Percentiles rank a stretch among this genome's conserved stretches.
Evolutionary conservation across 2,797 vertebrate species (phyloP).

Genomic region (Cephalopachus bancanus): DNA sequence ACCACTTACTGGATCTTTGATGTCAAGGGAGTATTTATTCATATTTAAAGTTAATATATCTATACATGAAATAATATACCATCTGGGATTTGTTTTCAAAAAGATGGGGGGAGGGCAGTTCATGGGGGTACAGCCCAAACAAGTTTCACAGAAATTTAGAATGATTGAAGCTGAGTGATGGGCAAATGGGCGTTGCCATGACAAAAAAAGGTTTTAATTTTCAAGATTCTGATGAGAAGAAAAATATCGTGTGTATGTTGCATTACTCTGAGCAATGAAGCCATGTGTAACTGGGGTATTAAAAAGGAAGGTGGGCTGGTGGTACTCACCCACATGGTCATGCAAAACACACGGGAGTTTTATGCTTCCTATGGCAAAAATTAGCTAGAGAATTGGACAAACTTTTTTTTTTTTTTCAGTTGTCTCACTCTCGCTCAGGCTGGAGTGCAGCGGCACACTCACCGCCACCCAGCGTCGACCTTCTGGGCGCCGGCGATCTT

Average conservation of each 20-base stretch:
- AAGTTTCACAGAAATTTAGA: slow-evolving; percentile 48
- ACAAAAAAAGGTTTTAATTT: slow-evolving; percentile 19
- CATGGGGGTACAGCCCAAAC: neutral
- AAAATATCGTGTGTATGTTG: neutral
- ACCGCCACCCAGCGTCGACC: too few species aligned
- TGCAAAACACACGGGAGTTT: neutral
- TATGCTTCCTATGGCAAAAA: slow-evolving; percentile 8
- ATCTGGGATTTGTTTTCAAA: slow-evolving; percentile 5
- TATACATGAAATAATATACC: neutral
- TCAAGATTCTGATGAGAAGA: neutral
- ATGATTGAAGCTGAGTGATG: neutral
- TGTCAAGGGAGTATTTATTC: neutral
- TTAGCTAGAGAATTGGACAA: neutral
- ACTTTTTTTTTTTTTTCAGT: neutral
- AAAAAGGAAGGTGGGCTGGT: neutral
- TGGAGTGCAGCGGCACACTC: too few species aligned
- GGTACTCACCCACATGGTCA: neutral
- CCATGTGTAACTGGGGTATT: neutral
- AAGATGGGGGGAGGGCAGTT: neutral
- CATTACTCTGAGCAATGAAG: neutral
- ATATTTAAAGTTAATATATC: slow-evolving; percentile 33
- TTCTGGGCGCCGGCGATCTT: too few species aligned
- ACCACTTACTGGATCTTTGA: slow-evolving; percentile 16
- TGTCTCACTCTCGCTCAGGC: too few species aligned
- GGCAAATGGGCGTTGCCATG: neutral